Evolutionary conservation across 2,113 vertebrate species (phyloP).

Genomic region (Hipposideros armiger): DNA sequence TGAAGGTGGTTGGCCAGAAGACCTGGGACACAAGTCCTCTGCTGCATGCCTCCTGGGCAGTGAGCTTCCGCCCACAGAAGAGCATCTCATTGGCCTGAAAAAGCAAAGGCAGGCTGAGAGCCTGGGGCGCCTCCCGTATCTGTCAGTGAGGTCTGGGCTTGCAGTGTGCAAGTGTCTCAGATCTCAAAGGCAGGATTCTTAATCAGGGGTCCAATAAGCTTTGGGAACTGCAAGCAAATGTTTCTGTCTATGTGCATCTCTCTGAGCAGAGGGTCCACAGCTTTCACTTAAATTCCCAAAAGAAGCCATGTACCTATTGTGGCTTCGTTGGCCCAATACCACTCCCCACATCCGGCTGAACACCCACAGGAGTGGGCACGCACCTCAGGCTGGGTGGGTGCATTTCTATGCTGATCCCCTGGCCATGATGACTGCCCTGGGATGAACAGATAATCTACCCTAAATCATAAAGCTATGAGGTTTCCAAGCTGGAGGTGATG

Average conservation of each 20-base stretch:
- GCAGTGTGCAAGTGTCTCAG: neutral
- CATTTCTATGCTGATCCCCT: neutral
- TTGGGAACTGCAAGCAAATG: accelerated
- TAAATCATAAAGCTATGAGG: neutral
- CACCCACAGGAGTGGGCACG: neutral
- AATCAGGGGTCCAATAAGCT: too few relatives aligned
- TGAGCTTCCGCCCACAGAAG: slow-evolving; percentile 98
- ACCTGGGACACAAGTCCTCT: slow-evolving; percentile 97
- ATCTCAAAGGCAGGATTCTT: neutral
- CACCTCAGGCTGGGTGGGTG: neutral
- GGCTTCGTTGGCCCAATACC: accelerated
- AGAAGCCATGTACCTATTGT: neutral
- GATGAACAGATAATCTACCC: neutral
- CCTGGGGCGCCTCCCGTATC: accelerated
- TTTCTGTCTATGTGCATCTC: neutral
- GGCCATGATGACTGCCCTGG: accelerated
- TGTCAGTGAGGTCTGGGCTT: accelerated
- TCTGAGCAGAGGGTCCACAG: neutral
- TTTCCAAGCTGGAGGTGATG: neutral
- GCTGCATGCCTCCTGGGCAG: slow-evolving; percentile 97
- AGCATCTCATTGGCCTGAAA: slow-evolving; percentile 98
- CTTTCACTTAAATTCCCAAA: neutral
- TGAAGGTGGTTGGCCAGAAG: slow-evolving; percentile 99
- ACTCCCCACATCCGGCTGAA: neutral
- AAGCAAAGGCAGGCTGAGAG: slow-evolving; percentile 72